phyloP scores from a whole-genome alignment of 53 echinoderm and acorn worm species.

The Arbacia lixula region DNA sequence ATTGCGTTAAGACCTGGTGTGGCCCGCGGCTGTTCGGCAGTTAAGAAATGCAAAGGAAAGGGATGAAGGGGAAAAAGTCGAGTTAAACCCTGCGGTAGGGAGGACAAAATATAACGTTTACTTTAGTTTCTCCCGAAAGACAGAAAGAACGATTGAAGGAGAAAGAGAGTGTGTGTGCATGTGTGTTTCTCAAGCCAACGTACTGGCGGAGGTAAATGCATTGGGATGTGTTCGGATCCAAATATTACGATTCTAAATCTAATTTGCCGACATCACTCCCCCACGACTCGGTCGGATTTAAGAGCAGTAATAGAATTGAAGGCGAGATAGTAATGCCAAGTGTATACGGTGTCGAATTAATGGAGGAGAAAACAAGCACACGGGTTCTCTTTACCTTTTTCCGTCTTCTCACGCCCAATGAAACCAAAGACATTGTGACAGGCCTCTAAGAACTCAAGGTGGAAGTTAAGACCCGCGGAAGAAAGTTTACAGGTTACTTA shows the following conservation, averaged over 20 bases:
- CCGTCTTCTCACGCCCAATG: constrained; percentile 1
- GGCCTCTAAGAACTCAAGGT: not conserved
- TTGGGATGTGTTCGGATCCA: constrained; percentile 60
- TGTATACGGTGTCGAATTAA: constrained; percentile 28
- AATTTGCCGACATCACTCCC: constrained; percentile 71
- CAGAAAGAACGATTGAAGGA: too few species aligned
- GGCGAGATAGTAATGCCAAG: constrained; percentile 49
- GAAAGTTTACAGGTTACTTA: too few species aligned
- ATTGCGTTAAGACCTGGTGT: constrained; percentile 31
- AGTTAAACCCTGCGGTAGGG: constrained; percentile 8
- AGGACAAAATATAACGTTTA: constrained; percentile 22
- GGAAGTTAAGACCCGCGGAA: not conserved
- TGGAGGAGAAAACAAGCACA: not conserved
- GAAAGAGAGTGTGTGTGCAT: too few species aligned
- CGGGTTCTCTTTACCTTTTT: not conserved
- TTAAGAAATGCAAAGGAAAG: not conserved
- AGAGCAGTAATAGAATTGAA: constrained; percentile 72
- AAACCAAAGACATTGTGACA: constrained; percentile 9
- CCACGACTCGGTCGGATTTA: constrained; percentile 57
- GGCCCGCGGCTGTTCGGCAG: constrained; percentile 27
- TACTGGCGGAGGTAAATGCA: constrained; percentile 14
- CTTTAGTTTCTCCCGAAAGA: constrained; percentile 10
- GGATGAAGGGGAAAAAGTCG: not conserved
- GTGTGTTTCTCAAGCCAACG: not conserved
- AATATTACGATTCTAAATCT: constrained; percentile 78